Percentiles rank a stretch among this genome's conserved stretches.
Conservation (phyloP, 2,797 vertebrate species). For the Pseudocheirus occidentalis region DNA sequence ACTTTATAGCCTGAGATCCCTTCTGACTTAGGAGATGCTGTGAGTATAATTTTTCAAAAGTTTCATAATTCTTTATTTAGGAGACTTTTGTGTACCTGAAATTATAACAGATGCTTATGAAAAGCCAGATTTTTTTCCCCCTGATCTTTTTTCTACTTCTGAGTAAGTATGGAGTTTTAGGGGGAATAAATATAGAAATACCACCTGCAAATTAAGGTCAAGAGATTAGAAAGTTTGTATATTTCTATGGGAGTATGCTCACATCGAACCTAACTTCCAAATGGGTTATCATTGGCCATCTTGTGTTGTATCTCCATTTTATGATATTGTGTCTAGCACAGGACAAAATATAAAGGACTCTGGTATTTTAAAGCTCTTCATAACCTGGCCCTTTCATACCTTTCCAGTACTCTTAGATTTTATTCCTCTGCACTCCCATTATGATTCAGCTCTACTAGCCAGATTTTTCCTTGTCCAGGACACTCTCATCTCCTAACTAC, state of each 20-base stretch:
- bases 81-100: background rate
- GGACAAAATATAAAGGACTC: background rate
- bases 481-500: background rate
- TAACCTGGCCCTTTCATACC: background rate
- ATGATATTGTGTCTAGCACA: background rate
- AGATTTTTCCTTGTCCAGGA: background rate
- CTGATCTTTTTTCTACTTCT: background rate
- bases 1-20: background rate
- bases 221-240: background rate
- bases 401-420: background rate
- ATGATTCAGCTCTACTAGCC: background rate
- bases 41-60: slow-evolving; percentile 13
- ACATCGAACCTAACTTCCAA: background rate
- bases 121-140: background rate
- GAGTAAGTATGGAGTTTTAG: background rate
- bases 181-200: background rate
- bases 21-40: background rate
- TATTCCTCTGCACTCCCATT: background rate
- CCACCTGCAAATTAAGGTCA: background rate
- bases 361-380: background rate
- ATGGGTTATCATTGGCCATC: background rate
- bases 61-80: slow-evolving; percentile 28
- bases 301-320: background rate
- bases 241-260: background rate
- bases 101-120: slow-evolving; percentile 8